A percentile compares a stretch with the other conserved stretches of the same genome.
Conservation (phyloP, 2,797 vertebrate species). For the Pseudocheirus occidentalis region DNA sequence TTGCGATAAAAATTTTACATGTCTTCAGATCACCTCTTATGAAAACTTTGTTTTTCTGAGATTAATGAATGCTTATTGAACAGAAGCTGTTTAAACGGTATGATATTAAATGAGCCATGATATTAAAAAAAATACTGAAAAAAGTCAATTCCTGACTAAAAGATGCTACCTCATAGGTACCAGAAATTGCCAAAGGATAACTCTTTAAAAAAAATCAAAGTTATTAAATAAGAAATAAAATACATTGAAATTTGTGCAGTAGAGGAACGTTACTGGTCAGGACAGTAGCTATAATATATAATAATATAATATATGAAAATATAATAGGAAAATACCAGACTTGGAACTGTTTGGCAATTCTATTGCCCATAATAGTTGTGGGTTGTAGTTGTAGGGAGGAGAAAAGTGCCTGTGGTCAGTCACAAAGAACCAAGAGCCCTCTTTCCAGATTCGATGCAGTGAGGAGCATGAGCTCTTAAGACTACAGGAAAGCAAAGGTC, state of each 20-base stretch:
- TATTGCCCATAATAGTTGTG: not conserved
- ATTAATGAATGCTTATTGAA: not conserved
- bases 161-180: not conserved
- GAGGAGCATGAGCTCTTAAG: not conserved
- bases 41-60: not conserved
- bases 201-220: not conserved
- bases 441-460: not conserved
- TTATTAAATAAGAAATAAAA: constrained; percentile 31
- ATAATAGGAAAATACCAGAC: not conserved
- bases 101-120: not conserved
- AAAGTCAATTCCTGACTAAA: not conserved
- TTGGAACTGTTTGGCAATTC: not conserved
- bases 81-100: not conserved
- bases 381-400: not conserved
- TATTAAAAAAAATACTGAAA: not conserved
- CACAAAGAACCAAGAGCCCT: not conserved
- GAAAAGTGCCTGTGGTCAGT: not conserved
- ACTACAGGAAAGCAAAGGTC: not conserved
- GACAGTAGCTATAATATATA: not conserved
- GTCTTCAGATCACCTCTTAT: not conserved
- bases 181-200: not conserved
- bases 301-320: too few relatives aligned
- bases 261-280: not conserved
- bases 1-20: not conserved
- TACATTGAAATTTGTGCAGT: not conserved